A percentile compares a stretch with the other conserved stretches of the same genome.
phyloP scores from a whole-genome alignment of 30 jellyfish, hydroid and myxozoan genomes.

The Aurelia coerulea region DNA sequence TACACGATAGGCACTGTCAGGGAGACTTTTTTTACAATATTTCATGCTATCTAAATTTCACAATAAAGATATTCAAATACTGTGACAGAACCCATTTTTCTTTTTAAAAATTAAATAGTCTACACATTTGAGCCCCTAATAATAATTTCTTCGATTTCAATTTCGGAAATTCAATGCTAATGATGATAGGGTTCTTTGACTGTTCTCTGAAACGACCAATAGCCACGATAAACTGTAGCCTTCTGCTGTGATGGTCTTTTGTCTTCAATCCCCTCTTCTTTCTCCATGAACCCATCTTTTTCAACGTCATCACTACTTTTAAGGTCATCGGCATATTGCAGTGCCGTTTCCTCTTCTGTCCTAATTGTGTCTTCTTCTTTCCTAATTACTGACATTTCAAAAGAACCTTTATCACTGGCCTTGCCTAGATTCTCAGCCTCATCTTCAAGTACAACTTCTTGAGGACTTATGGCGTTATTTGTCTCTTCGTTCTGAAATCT shows the following conservation, averaged over 20 bases:
- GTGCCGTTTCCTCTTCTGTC: not conserved
- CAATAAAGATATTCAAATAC: too few species aligned
- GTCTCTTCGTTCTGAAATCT: not conserved
- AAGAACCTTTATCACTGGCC: not conserved
- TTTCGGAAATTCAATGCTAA: too few species aligned
- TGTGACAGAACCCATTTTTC: too few species aligned
- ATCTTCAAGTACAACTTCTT: not conserved
- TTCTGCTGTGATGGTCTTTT: not conserved
- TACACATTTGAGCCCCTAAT: too few species aligned
- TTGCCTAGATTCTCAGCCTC: not conserved
- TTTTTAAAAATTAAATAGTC: too few species aligned
- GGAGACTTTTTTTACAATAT: too few species aligned
- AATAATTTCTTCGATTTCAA: too few species aligned
- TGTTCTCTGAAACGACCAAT: not conserved
- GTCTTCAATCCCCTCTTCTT: not conserved
- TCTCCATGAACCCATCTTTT: not conserved
- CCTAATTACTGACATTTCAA: not conserved
- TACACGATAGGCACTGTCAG: too few species aligned
- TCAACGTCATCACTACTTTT: not conserved
- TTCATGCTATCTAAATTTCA: too few species aligned
- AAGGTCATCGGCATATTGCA: not conserved
- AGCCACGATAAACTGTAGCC: not conserved
- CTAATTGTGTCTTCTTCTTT: not conserved
- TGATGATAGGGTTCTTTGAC: too few species aligned
- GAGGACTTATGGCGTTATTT: not conserved